Percentiles rank a stretch among this genome's conserved stretches.
Evolutionary conservation across 2,113 vertebrate species (phyloP).

Genomic region (Mormyrus iriodes): DNA sequence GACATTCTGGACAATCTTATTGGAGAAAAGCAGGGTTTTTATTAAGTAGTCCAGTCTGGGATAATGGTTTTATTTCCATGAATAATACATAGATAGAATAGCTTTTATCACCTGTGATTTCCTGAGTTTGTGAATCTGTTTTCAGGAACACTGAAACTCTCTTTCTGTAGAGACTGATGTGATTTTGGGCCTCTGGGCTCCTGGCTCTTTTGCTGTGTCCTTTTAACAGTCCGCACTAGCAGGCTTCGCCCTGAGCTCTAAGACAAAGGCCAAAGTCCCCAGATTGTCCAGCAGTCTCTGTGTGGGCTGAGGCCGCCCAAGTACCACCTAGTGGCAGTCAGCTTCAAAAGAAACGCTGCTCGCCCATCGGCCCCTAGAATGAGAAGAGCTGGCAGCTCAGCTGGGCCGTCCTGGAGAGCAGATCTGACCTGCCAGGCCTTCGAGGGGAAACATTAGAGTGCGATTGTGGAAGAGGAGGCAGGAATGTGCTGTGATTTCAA

Average conservation of each 20-base stretch:
- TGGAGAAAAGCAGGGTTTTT: conserved; percentile 31
- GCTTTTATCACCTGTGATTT: conserved; percentile 14
- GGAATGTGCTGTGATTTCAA: neutral
- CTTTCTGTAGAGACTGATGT: neutral
- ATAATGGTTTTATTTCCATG: conserved; percentile 53
- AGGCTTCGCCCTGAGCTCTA: neutral
- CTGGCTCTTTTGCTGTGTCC: neutral
- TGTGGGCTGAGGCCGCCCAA: neutral
- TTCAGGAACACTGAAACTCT: neutral
- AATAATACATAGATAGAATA: conserved; percentile 49
- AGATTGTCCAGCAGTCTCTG: neutral
- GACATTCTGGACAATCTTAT: conserved; percentile 45
- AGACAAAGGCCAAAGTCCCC: neutral
- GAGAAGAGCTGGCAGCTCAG: neutral
- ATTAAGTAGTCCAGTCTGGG: conserved; percentile 40
- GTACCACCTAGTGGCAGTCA: neutral
- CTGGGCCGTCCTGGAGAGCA: neutral
- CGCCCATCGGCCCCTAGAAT: neutral
- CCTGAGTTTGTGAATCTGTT: neutral
- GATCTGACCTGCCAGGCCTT: neutral
- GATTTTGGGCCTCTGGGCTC: neutral
- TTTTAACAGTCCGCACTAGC: neutral
- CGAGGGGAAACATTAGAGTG: neutral
- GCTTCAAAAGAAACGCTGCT: neutral
- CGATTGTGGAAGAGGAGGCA: neutral